Conservation (phyloP, 2,888 invertebrate species). For the Acanthosoma haemorrhoidale region DNA sequence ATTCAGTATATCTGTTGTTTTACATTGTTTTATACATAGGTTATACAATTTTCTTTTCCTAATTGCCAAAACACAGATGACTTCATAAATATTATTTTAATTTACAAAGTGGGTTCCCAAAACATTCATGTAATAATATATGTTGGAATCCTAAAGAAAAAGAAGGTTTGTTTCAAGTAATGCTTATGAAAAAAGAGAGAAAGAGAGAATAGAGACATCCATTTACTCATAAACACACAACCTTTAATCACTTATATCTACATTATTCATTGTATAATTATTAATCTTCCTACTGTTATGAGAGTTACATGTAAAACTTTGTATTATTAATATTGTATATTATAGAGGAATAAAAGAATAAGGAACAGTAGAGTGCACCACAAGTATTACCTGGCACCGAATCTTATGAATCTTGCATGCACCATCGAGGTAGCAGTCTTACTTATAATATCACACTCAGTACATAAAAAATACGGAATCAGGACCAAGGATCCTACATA, state of each 20-base stretch:
- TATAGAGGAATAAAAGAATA: constrained; percentile 36
- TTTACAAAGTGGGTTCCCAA: neutral
- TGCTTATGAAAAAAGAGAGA: constrained; percentile 1
- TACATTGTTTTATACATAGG: constrained; percentile 30
- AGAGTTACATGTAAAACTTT: constrained; percentile 19
- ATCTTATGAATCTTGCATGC: constrained; percentile 37
- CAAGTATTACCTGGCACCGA: constrained; percentile 39
- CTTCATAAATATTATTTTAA: neutral
- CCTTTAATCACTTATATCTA: constrained; percentile 27
- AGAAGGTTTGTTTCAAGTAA: neutral
- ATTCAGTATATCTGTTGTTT: constrained; percentile 30
- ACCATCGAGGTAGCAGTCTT: constrained; percentile 40
- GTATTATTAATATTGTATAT: constrained; percentile 22
- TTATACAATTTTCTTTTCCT: constrained; percentile 24
- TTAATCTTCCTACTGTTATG: constrained; percentile 23
- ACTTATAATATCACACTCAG: constrained; percentile 40
- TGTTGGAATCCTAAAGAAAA: constrained; percentile 14
- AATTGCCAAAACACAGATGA: constrained; percentile 25
- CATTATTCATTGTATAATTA: constrained; percentile 24
- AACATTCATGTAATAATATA: constrained; percentile 6
- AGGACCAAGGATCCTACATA: constrained; percentile 22
- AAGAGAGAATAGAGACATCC: constrained; percentile 19
- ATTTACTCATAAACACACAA: constrained; percentile 24
- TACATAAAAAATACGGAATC: constrained; percentile 31
- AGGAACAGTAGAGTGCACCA: constrained; percentile 40